Base-by-base conservation (phyloP, 2,888 invertebrate species). In the Vesta saturnalis region DNA sequence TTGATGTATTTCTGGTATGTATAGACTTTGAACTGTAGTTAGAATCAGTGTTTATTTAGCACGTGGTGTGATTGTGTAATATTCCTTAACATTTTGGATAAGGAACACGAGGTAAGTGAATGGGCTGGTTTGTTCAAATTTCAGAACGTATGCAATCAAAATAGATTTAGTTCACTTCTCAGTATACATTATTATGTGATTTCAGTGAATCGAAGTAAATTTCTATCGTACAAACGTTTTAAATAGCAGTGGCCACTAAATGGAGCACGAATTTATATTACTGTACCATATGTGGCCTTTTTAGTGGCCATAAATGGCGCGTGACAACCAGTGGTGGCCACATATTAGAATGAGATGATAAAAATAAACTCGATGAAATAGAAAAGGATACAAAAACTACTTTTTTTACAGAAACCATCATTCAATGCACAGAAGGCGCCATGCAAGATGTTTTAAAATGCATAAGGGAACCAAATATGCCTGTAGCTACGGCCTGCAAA, bases 241-340 rank as follows among this genome's bases (percentile, higher is more conserved):
- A 49, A 49, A 16, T 49, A 3, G 18, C 18, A 18, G 47, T 49
- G 47, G 47, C 18, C 47, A 49, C 47, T 22, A n/a, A n/a, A 19
- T 55, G 55, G 39, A 39, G 8, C 39, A 39, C 39, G n/a, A 39
- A 39, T n/a, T 12, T 39, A n/a, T n/a, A 6, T 39, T 39, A 23
- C 39, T 39, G 39, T n/a, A n/a, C 39, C 39, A 39, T 6, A 12
- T 39, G 39, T 39, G 39, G 39, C n/a, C 39, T 39, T 39, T 23
- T 39, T 39, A n/a, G 39, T 49, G 47, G 18, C 47, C 18, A 18
- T 15, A 49, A 49, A 16, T 49, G 47, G 47, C 16, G 47, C 1
- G 18, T 49, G 47, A 49, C n/a, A 49, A 49, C 16, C 47, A 49
- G 47, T 49, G 10, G 47, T 49, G 47, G 18, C 47, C 47, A 49